phyloP scores from a whole-genome alignment of 2,113 vertebrate genomes.

The Microcebus griseorufus region DNA sequence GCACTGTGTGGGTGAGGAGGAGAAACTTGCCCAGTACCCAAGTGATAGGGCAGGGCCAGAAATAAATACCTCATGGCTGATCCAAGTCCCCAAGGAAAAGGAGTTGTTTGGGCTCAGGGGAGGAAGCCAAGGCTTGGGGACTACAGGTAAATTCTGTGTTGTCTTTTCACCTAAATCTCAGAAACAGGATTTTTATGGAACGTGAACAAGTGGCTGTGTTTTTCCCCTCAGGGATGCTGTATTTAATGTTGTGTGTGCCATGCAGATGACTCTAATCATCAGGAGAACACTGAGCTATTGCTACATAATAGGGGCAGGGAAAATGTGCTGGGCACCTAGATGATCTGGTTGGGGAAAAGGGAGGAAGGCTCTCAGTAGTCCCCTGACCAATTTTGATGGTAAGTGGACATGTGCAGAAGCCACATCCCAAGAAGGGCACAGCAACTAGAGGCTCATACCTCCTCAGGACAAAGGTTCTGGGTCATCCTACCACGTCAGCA shows the following conservation, averaged over 20 bases:
- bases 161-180: neutral
- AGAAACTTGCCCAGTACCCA: neutral
- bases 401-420: neutral
- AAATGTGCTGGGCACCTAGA: neutral
- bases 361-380: neutral
- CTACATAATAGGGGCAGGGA: neutral
- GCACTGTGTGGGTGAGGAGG: neutral
- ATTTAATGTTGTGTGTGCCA: neutral
- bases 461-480: neutral
- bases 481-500: neutral
- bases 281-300: neutral
- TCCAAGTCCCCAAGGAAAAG: neutral
- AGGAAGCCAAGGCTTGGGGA: neutral
- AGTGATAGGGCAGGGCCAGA: neutral
- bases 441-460: neutral
- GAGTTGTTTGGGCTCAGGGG: neutral
- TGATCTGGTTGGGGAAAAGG: neutral
- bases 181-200: neutral
- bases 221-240: neutral
- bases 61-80: neutral
- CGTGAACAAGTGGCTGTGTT: neutral
- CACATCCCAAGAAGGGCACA: neutral
- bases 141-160: neutral
- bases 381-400: neutral
- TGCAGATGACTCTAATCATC: neutral